These are phyloP conservation scores for Tamias sibiricus DNA, from an alignment of 2,113 vertebrate species.

Conservation along the genomic window DNA sequence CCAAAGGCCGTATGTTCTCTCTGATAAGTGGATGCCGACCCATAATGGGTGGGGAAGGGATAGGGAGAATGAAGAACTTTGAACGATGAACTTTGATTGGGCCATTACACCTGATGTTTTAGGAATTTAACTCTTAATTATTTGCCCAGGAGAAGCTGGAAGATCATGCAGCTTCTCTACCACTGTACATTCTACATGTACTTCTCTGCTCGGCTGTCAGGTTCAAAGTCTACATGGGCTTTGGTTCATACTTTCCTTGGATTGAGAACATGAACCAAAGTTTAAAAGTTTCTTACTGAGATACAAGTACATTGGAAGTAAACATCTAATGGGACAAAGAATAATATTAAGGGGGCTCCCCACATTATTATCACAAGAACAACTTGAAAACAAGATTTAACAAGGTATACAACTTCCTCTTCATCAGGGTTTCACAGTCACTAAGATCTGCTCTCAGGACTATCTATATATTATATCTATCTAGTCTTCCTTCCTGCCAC, in stretches of 20 bases:
- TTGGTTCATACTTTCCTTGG: not conserved
- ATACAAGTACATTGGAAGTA: not conserved
- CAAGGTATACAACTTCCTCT: not conserved
- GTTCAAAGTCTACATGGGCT: not conserved
- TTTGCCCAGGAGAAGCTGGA: not conserved
- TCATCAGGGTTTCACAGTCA: not conserved
- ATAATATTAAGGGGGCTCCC: not conserved
- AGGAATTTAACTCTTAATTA: not conserved
- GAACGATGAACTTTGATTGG: too few species aligned
- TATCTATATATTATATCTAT: not conserved
- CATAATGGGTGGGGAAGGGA: too few species aligned
- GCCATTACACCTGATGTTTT: not conserved
- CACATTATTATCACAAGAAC: not conserved
- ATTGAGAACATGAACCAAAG: not conserved
- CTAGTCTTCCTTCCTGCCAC: not conserved
- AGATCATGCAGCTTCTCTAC: not conserved
- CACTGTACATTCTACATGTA: fast-evolving
- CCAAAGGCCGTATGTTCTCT: too few species aligned
- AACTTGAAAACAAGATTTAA: not conserved
- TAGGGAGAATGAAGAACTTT: too few species aligned
- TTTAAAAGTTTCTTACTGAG: not conserved
- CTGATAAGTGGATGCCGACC: too few species aligned
- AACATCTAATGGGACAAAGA: not conserved
- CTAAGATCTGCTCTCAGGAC: not conserved
- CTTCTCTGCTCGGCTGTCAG: not conserved